phyloP scores from a whole-genome alignment of 2,113 vertebrate species.

The Protobothrops mucrosquamatus region DNA sequence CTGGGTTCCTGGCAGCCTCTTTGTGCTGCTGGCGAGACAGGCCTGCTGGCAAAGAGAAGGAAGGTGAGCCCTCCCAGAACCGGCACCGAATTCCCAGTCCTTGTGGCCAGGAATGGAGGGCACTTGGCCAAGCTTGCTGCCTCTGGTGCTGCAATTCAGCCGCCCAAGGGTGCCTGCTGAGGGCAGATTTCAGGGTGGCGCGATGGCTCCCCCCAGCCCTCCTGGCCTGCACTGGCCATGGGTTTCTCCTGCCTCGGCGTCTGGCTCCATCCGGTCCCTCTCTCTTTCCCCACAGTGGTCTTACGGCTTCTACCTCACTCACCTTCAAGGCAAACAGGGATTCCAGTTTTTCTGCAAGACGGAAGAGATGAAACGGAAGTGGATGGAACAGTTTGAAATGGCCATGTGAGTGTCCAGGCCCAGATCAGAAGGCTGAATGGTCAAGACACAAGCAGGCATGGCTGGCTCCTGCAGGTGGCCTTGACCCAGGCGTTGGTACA shows the following conservation, averaged over 20 bases:
- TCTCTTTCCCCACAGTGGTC: conserved; percentile 83
- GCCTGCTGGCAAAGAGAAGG: background rate
- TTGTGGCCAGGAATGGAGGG: background rate
- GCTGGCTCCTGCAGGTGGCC: background rate
- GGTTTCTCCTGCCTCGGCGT: background rate
- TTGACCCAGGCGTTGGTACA: background rate
- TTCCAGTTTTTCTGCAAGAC: conserved; percentile 99
- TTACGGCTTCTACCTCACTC: conserved; percentile 95
- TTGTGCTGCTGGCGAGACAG: background rate
- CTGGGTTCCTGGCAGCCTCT: background rate
- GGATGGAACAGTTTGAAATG: conserved; percentile 99
- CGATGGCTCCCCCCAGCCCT: background rate
- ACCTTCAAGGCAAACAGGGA: conserved; percentile 95
- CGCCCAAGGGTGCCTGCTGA: background rate
- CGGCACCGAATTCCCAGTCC: background rate
- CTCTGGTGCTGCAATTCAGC: background rate
- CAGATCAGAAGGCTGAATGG: background rate
- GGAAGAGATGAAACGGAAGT: conserved; percentile 95
- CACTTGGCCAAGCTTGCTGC: background rate
- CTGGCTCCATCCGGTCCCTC: background rate
- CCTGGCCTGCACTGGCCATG: background rate
- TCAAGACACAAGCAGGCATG: background rate
- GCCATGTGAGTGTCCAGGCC: conserved; percentile 84
- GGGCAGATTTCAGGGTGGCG: background rate
- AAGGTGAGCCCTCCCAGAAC: background rate